Conservation (phyloP, 1,140 invertebrate species). For the Drosophila yakuba region DNA sequence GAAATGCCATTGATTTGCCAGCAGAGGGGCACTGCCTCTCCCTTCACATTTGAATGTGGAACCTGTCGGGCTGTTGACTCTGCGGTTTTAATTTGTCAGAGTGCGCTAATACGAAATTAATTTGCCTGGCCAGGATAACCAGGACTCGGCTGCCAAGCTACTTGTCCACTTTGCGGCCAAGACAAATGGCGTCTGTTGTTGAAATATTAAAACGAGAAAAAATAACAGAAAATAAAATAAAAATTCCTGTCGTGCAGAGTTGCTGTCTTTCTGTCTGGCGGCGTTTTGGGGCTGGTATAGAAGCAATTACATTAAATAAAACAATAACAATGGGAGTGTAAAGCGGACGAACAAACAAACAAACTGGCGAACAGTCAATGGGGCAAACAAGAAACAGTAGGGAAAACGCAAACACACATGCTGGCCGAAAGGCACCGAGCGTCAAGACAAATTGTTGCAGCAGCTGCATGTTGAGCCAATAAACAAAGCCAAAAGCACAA, state of each 20-base stretch:
- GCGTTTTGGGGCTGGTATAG: conserved; percentile 18
- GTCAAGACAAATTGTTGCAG: conserved; percentile 80
- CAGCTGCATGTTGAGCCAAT: conserved; percentile 75
- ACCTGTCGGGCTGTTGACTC: conserved; percentile 73
- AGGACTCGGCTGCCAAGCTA: conserved; percentile 47
- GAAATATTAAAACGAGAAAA: conserved; percentile 68
- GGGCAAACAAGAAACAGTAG: conserved; percentile 24
- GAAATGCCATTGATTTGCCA: conserved; percentile 68
- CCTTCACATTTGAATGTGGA: conserved; percentile 57
- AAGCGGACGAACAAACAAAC: conserved; percentile 38
- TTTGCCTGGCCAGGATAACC: conserved; percentile 38
- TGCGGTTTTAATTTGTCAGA: conserved; percentile 81
- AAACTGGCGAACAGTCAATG: conserved; percentile 5
- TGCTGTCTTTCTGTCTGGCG: not conserved
- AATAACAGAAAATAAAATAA: not conserved
- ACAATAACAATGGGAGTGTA: conserved; percentile 67
- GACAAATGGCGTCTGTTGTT: conserved; percentile 76
- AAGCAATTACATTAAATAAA: conserved; percentile 81
- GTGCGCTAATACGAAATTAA: conserved; percentile 82
- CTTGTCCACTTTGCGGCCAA: conserved; percentile 72
- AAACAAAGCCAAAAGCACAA: conserved; percentile 59
- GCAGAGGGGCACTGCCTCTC: conserved; percentile 3
- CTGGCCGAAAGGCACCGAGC: conserved; percentile 27
- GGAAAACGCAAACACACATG: conserved; percentile 40
- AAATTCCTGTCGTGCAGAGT: conserved; percentile 20